Evolutionary conservation across 2,113 vertebrate genomes (phyloP), one percentile per base, ranked within the genome.

Genomic region (Todiramphus saurophagus): DNA sequence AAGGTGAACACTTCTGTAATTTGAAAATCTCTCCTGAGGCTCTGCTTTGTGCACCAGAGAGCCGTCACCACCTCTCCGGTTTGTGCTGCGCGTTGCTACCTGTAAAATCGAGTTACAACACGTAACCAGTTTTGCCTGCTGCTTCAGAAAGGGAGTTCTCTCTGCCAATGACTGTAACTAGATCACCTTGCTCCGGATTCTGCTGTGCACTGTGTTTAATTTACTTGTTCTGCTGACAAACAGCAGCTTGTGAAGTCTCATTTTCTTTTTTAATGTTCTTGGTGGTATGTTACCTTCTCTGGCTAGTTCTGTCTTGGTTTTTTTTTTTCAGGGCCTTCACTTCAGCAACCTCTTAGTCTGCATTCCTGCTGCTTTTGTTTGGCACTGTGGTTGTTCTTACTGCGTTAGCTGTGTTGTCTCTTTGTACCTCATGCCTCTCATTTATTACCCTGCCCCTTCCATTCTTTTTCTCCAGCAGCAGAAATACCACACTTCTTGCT

Each of bases 131-230:
- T 90, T 62, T 89, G 60, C 51, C 27, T 44, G 4, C 56, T 92
- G 85, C 64, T 89, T 51, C 15, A 30, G 18, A 35, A 14, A 80
- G 75, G 43, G 79, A 70, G 35, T 41, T 87, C 25, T 86, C 16
- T 41, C 25, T 81, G 0, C 43, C 68, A 43, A 23, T 1, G 3
- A 1, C 35, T 79, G 1, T 30, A 58, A 70, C 39, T 43, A 31
- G 48, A 1, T 83, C 18, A 21, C 87, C 55, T 56, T 63, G 39
- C 33, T 87, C 21, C 56, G 43, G 12, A 53, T 94, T 62, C 21
- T 44, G 83, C 27, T 63, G 11, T 78, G 28, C 12, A 2, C 24
- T 50, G 28, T 25, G 75, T 67, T 66, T 55, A 25, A 62, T 67
- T 64, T 68, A 59, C 79, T 73, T 70, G 48, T 87, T 75, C 37